phyloP scores from a whole-genome alignment of 2,888 invertebrate species.

The Neoscelio sp. region DNA sequence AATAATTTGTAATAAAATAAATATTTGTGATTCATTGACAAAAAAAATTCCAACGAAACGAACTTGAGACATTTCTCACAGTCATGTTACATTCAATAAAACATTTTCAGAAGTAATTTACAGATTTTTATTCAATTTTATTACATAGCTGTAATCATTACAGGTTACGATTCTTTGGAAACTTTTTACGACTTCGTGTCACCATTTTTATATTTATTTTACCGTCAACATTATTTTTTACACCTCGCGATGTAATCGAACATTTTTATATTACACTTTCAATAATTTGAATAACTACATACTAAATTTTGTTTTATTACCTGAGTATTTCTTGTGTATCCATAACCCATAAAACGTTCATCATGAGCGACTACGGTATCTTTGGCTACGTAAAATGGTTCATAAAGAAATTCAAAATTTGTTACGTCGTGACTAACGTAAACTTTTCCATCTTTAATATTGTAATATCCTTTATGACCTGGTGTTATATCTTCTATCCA shows the following conservation, averaged over 20 bases:
- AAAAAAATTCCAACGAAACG: too few relatives aligned
- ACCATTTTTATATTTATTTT: slow-evolving; percentile 7
- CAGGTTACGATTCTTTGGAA: background rate
- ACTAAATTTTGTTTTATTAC: slow-evolving; percentile 83
- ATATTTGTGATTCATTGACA: too few relatives aligned
- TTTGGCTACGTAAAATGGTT: slow-evolving; percentile 94
- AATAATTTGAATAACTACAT: slow-evolving; percentile 35
- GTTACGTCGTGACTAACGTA: slow-evolving; percentile 94
- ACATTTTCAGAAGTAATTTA: too few relatives aligned
- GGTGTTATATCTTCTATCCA: slow-evolving; percentile 79
- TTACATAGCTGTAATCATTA: too few relatives aligned
- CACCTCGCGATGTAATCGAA: background rate
- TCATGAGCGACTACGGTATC: slow-evolving; percentile 94
- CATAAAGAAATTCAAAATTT: slow-evolving; percentile 91
- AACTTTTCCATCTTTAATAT: slow-evolving; percentile 85
- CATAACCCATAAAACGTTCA: slow-evolving; percentile 95
- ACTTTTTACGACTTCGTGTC: background rate
- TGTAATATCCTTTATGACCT: slow-evolving; percentile 84
- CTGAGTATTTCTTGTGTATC: slow-evolving; percentile 96
- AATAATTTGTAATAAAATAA: too few relatives aligned
- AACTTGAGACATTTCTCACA: too few relatives aligned
- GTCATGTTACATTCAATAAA: too few relatives aligned
- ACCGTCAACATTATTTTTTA: slow-evolving; percentile 3
- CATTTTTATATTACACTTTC: slow-evolving; percentile 14
- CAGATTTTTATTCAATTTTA: too few relatives aligned